phyloP scores from a whole-genome alignment of 2,113 vertebrate species.

The Myotis lucifugus region DNA sequence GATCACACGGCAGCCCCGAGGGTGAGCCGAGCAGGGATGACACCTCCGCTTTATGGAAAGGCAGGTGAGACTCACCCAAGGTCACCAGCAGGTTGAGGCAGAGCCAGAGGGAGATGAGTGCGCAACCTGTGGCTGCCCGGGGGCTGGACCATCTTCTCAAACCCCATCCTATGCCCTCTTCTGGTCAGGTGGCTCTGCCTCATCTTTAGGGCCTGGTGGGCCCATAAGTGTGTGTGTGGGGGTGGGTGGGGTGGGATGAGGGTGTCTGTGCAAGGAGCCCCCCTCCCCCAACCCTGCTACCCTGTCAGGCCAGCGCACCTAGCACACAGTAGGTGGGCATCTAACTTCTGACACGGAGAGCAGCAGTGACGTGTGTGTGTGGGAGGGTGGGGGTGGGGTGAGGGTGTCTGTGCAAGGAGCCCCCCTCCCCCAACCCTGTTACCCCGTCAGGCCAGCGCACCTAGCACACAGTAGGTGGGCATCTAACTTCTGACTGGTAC shows the following conservation, averaged over 20 bases:
- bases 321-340: not conserved
- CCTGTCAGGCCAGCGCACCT: not conserved
- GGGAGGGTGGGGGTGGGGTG: accelerated
- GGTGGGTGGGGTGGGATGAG: not conserved
- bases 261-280: not conserved
- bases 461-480: not conserved
- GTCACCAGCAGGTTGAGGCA: not conserved
- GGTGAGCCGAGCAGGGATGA: not conserved
- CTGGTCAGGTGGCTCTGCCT: not conserved
- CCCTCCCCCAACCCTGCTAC: not conserved
- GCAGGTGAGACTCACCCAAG: not conserved
- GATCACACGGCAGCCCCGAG: not conserved
- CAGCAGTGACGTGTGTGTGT: not conserved
- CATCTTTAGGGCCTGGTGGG: not conserved
- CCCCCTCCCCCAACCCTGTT: not conserved
- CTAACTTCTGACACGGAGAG: not conserved
- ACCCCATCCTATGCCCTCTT: not conserved
- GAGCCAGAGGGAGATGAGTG: not conserved
- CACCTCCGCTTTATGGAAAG: not conserved
- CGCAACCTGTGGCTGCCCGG: not conserved
- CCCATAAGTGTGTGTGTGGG: not conserved
- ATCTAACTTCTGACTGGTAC: not conserved
- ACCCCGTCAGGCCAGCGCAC: not conserved
- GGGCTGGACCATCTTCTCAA: not conserved
- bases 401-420: not conserved